These are phyloP conservation scores for Drosophila cognata DNA, from an alignment of 2,888 invertebrate species.

Conservation along the genomic window DNA sequence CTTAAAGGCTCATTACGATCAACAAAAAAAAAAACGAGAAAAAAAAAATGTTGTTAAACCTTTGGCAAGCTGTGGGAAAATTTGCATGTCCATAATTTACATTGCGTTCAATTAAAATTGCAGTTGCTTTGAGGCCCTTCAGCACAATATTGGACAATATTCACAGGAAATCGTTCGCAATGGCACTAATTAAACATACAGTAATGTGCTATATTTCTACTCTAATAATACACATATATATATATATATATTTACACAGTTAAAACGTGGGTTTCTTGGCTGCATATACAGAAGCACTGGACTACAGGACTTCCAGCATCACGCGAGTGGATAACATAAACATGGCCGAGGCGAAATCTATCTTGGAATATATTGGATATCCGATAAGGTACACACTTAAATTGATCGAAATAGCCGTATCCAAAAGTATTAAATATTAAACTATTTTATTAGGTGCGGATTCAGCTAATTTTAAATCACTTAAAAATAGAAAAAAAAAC, in stretches of 20 bases:
- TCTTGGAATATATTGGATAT: too few relatives aligned
- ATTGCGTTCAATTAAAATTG: conserved; percentile 69
- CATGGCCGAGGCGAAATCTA: too few relatives aligned
- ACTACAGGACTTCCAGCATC: too few relatives aligned
- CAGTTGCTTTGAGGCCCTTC: conserved; percentile 28
- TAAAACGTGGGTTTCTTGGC: too few relatives aligned
- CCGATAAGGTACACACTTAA: too few relatives aligned
- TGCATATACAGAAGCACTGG: too few relatives aligned
- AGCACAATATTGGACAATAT: conserved; percentile 60
- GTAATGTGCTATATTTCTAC: not conserved
- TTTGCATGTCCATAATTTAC: conserved; percentile 72
- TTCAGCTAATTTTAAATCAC: too few relatives aligned
- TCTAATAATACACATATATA: not conserved
- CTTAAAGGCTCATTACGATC: conserved; percentile 74
- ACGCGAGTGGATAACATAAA: too few relatives aligned
- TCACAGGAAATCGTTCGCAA: conserved; percentile 47
- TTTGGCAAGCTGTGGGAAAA: conserved; percentile 74
- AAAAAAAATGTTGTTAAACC: conserved; percentile 52
- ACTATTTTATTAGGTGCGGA: too few relatives aligned
- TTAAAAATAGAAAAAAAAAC: too few relatives aligned
- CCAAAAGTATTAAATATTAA: too few relatives aligned
- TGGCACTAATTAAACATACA: not conserved
- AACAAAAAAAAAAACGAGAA: conserved; percentile 4
- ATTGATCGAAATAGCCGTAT: too few relatives aligned
- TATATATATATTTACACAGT: not conserved